phyloP scores from a whole-genome alignment of 1,140 invertebrate genomes.

The Bemisia tabaci region DNA sequence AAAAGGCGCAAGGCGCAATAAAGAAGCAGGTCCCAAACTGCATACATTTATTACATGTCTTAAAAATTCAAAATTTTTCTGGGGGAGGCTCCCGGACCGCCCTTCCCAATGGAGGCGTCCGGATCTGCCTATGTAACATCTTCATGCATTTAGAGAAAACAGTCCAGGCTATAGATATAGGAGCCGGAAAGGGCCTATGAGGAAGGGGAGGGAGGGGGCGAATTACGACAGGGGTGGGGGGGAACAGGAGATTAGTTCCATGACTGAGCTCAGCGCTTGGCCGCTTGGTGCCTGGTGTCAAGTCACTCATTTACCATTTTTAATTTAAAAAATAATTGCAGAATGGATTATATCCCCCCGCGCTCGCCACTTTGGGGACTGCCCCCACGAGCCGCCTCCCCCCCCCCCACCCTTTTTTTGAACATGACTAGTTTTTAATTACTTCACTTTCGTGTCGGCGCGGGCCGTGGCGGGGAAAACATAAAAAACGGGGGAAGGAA shows the following conservation, averaged over 20 bases:
- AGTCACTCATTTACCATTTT: neutral
- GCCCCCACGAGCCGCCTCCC: neutral
- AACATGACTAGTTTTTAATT: neutral
- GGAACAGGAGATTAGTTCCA: neutral
- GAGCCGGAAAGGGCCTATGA: too few species aligned
- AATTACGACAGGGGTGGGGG: neutral
- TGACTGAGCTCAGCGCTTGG: neutral
- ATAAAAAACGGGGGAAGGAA: neutral
- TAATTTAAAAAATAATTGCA: constrained; percentile 1
- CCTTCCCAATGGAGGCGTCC: too few species aligned
- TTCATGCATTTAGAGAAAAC: too few species aligned
- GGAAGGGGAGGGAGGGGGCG: neutral
- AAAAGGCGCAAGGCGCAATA: too few species aligned
- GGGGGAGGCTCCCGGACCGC: too few species aligned
- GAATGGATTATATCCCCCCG: neutral
- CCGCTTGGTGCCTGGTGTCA: too few species aligned
- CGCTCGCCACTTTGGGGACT: too few species aligned
- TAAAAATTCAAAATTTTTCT: too few species aligned
- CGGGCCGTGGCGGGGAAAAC: neutral
- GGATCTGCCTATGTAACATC: too few species aligned
- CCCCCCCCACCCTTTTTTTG: neutral
- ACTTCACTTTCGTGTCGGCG: neutral
- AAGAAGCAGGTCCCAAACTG: too few species aligned
- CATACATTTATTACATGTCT: too few species aligned
- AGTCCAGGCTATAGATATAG: too few species aligned